Conservation (phyloP, 2,113 vertebrate species). For the Dolichallabes microphthalmus region DNA sequence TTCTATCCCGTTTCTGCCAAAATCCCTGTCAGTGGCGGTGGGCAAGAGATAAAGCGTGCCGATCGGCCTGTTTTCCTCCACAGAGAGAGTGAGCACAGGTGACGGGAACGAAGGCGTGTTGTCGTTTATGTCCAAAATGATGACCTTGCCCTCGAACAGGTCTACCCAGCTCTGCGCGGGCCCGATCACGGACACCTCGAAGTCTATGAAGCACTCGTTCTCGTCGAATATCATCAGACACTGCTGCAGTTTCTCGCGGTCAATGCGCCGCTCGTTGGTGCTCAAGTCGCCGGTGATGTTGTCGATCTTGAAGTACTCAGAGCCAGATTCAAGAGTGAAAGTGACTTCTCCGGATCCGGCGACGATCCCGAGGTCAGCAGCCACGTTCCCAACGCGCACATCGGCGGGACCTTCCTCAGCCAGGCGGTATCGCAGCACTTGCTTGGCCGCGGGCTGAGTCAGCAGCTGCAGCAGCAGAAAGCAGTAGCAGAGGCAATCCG, state of each 20-base stretch:
- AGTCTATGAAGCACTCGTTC: slow-evolving; percentile 98
- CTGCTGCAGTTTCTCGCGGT: slow-evolving; percentile 97
- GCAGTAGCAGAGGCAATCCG: slow-evolving; percentile 80
- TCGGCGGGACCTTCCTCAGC: slow-evolving; percentile 94
- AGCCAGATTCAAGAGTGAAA: slow-evolving; percentile 96
- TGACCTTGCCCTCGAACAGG: slow-evolving; percentile 94
- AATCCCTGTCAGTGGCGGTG: slow-evolving; percentile 95
- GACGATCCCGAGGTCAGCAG: slow-evolving; percentile 89
- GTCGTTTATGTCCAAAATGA: slow-evolving; percentile 96
- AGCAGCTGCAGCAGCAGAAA: slow-evolving; percentile 82
- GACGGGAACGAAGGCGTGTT: slow-evolving; percentile 98
- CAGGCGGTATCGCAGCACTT: slow-evolving; percentile 91
- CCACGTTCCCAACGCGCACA: slow-evolving; percentile 93
- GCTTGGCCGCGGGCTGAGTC: slow-evolving; percentile 88
- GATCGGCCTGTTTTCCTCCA: slow-evolving; percentile 97
- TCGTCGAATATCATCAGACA: slow-evolving; percentile 99
- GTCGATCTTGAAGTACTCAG: slow-evolving; percentile 98
- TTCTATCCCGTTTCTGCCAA: slow-evolving; percentile 95
- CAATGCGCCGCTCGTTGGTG: slow-evolving; percentile 93
- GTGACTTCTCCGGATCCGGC: slow-evolving; percentile 93
- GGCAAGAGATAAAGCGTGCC: slow-evolving; percentile 95
- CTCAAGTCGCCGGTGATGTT: slow-evolving; percentile 97
- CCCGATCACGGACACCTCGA: slow-evolving; percentile 97
- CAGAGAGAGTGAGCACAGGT: slow-evolving; percentile 92
- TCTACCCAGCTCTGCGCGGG: slow-evolving; percentile 98